Evolutionary conservation across 1,140 invertebrate species (phyloP), one percentile per base, ranked within the genome.

Genomic region (Rhopalosiphum maidis): DNA sequence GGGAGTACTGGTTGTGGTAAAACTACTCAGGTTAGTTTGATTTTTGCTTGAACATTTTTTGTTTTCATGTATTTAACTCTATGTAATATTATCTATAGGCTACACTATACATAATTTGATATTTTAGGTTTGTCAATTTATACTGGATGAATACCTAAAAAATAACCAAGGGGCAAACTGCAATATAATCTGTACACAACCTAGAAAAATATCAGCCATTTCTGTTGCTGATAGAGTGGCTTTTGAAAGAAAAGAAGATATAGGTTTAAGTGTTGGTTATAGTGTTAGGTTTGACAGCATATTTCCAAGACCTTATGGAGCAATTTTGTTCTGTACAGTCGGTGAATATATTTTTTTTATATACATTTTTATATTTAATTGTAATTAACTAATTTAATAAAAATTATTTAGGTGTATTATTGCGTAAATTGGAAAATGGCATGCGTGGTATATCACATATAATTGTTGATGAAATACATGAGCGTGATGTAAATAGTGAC

Each of bases 391-490:
- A 94, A 87, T 87, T 83, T 35, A 55, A 93, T 8, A 7, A 22
- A 90, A 8, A 93, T 41, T 68, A 60, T 51, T 95, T 95, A 96
- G 97, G 97, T 51, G 99, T 99, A 1, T 95, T 99, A 30, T 95
- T 99, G 46, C 96, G 99, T 94, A 99, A 99, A 95, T 95, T 99
- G 9, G 98, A 99, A 95, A 96, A 96, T 18, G 98, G 98, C 5
- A 95, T 99, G 5, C 95, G 98, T 93, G 98, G 98, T 1, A 97
- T 99, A 22, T 98, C 98, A 15, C 98, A 99, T 94, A 98, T 99
- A 0, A 97, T 99, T 86, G 97, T 99, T 48, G 99, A 99, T 95
- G 99, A 99, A 96, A 98, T 99, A 94, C 99, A 99, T 95, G 99
- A 99, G 95, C 96, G 99, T 82, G 99, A 99, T 95, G 98, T 99